phyloP scores from a whole-genome alignment of 2,797 vertebrate species.

The Gorsachius magnificus region DNA sequence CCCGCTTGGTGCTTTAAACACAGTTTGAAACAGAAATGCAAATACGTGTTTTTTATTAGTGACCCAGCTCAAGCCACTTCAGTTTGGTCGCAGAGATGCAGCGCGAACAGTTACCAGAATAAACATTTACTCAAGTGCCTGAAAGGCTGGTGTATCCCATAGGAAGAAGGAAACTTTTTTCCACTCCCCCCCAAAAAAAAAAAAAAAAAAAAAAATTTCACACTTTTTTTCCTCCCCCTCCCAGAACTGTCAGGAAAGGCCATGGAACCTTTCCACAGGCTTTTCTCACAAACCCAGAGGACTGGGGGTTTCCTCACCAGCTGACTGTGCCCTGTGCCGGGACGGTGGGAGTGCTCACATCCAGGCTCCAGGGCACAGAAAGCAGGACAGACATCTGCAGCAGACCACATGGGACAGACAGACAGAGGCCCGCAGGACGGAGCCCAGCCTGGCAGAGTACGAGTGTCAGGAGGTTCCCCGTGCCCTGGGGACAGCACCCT shows the following conservation, averaged over 20 bases:
- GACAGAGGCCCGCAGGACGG: fast-evolving
- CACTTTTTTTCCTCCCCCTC: no score
- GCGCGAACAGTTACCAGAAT: not conserved
- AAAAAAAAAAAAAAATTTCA: not conserved
- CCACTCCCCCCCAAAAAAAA: no score
- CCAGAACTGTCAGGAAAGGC: not conserved
- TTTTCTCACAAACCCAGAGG: not conserved
- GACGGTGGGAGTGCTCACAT: fast-evolving
- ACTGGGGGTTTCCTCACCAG: fast-evolving
- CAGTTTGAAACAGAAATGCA: not conserved
- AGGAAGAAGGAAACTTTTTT: not conserved
- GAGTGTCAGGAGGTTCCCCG: fast-evolving
- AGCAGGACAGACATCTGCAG: not conserved
- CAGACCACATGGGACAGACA: not conserved
- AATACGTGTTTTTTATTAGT: not conserved
- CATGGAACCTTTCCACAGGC: not conserved
- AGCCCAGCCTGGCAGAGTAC: not conserved
- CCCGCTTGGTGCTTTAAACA: not conserved
- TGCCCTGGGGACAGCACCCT: not conserved
- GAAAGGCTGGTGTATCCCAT: not conserved
- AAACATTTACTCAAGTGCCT: not conserved
- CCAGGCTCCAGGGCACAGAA: fast-evolving
- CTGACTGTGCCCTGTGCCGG: no score
- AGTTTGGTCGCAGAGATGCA: not conserved
- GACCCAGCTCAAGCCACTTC: not conserved